Percentiles rank a stretch among this genome's conserved stretches.
Evolutionary conservation across 1,140 invertebrate species (phyloP).

Genomic region (Neocloeon triangulifer): DNA sequence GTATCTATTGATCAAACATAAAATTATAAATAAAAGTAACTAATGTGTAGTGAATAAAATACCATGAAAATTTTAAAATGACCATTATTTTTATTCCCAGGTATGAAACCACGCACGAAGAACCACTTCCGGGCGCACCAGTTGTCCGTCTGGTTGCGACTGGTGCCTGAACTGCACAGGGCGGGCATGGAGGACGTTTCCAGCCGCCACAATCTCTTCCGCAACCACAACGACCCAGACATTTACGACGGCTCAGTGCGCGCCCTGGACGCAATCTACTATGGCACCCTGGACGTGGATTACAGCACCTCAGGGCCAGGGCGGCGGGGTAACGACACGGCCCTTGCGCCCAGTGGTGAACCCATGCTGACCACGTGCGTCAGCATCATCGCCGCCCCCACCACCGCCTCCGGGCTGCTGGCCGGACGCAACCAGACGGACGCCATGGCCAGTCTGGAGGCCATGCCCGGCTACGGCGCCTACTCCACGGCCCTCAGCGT

Average conservation of each 20-base stretch:
- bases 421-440: constrained; percentile 3
- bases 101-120: constrained; percentile 70
- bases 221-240: constrained; percentile 54
- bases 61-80: too few relatives aligned
- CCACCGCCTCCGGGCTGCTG: too few relatives aligned
- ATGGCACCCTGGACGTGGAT: background rate
- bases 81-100: too few relatives aligned
- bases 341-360: background rate
- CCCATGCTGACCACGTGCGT: constrained; percentile 28
- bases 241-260: constrained; percentile 61
- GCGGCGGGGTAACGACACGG: background rate
- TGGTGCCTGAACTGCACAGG: constrained; percentile 79
- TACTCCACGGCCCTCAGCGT: constrained; percentile 66
- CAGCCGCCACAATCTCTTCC: constrained; percentile 59
- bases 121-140: constrained; percentile 88
- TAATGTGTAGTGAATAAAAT: too few relatives aligned
- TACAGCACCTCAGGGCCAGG: background rate
- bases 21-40: background rate
- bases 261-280: constrained; percentile 22
- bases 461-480: constrained; percentile 44
- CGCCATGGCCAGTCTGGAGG: constrained; percentile 43
- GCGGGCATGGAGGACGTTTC: constrained; percentile 72
- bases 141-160: constrained; percentile 76
- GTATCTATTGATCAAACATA: too few relatives aligned
- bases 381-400: constrained; percentile 23